Evolutionary conservation across 1,140 invertebrate genomes (phyloP).

Genomic region (Drosophila setifemur): DNA sequence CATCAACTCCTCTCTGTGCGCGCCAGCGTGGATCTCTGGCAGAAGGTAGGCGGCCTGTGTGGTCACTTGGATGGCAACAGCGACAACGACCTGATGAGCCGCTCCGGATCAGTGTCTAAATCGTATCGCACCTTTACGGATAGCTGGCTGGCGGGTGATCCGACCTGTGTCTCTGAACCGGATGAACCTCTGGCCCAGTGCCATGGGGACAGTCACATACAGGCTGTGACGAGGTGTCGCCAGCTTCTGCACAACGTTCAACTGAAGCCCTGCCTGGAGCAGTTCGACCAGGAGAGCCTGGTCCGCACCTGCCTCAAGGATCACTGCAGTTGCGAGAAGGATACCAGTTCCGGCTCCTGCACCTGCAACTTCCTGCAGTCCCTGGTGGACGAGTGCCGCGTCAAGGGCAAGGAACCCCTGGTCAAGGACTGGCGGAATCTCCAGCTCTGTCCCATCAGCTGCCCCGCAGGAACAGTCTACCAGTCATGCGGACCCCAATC

Average conservation of each 20-base stretch:
- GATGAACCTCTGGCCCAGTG: constrained; percentile 47
- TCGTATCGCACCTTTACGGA: constrained; percentile 83
- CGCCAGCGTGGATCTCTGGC: constrained; percentile 87
- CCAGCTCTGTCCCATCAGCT: constrained; percentile 88
- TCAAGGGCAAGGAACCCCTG: constrained; percentile 85
- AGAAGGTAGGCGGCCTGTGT: constrained; percentile 91
- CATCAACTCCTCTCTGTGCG: constrained; percentile 86
- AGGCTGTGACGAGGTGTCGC: constrained; percentile 86
- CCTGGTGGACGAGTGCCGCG: constrained; percentile 89
- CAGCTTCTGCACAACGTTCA: constrained; percentile 85
- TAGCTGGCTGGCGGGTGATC: constrained; percentile 85
- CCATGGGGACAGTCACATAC: constrained; percentile 72
- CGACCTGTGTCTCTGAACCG: constrained; percentile 50
- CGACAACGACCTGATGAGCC: constrained; percentile 87
- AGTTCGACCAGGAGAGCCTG: constrained; percentile 83
- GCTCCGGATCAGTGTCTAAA: constrained; percentile 83
- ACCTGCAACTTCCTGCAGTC: constrained; percentile 90
- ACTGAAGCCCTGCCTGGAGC: constrained; percentile 85
- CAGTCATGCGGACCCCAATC: constrained; percentile 86
- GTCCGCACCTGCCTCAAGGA: constrained; percentile 87
- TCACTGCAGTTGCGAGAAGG: constrained; percentile 87
- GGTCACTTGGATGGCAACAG: constrained; percentile 88
- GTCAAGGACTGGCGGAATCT: constrained; percentile 88
- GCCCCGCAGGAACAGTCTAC: constrained; percentile 87
- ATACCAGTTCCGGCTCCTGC: constrained; percentile 86